phyloP scores from a whole-genome alignment of 2,888 invertebrate genomes.

The Sinhomidia bicolor region DNA sequence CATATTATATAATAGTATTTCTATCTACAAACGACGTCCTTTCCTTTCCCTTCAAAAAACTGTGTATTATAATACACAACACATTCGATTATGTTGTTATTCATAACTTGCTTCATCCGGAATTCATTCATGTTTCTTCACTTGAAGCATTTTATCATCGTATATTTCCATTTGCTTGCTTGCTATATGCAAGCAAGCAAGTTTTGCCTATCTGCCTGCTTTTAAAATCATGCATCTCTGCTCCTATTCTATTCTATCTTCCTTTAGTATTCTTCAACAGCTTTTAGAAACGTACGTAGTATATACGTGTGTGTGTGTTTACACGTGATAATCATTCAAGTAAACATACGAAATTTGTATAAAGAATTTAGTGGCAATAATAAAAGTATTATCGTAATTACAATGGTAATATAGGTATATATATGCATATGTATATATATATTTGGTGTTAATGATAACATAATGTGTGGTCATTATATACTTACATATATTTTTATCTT shows the following conservation, averaged over 20 bases:
- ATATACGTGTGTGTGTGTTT: neutral
- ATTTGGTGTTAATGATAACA: constrained; percentile 3
- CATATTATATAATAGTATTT: constrained; percentile 1
- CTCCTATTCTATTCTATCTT: no score
- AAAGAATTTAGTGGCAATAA: constrained; percentile 28
- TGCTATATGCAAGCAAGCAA: neutral
- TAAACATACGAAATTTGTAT: neutral
- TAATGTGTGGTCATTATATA: constrained; percentile 43
- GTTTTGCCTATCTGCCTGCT: neutral
- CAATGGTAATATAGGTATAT: constrained; percentile 17
- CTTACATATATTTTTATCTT: constrained; percentile 24
- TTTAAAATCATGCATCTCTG: neutral
- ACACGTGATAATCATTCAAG: constrained; percentile 26
- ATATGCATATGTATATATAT: no score
- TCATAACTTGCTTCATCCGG: neutral
- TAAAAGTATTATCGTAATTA: constrained; percentile 26
- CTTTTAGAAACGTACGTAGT: neutral
- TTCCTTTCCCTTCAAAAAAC: constrained; percentile 31
- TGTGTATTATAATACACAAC: neutral
- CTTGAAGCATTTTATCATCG: neutral
- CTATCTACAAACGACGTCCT: neutral
- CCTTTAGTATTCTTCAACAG: neutral
- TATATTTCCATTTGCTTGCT: neutral
- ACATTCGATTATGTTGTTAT: no score
- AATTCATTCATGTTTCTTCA: no score